Base-by-base conservation (phyloP, 2,888 invertebrate species). In the Orgyia antiqua region DNA sequence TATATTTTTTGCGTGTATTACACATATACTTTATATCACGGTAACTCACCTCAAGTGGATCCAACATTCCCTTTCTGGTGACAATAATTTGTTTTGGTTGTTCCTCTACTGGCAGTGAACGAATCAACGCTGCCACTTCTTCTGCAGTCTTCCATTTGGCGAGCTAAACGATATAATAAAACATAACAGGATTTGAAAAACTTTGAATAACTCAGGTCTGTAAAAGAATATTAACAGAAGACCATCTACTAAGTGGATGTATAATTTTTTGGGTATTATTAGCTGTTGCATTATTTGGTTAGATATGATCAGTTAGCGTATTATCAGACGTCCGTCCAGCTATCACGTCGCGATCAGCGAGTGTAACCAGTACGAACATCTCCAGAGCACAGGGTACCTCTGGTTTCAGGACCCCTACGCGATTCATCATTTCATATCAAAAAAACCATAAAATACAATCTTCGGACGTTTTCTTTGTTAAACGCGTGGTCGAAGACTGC, bases 71-170 rank as follows among this genome's bases (percentile, higher is more conserved):
- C 74, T 99, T 99, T 57, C 99, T 90, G 1, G 99, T 99, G 33
- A 99, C 99, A 69, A 99, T 99, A 74, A 99, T 99, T 86, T 99
- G 99, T 71, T 99, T 98, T 0, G 99, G 99, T 72, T 99, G 99
- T 83, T 99, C 99, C 83, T 99, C 99, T 3, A 99, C 99, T 0
- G 99, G 99, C 45, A 99, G 84, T 0, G 99, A 99, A 24, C 99
- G 92, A 90, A 99, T 99, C 58, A 99, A 86, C 17, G 99, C 99
- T 1, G 99, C 99, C 9, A 99, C 99, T 93, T 99, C 99, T 88
- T 99, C 99, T 29, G 99, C 99, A 0, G 99, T 99, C 84, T 99
- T 99, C 99, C 99, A 99, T 83, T 99, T 99, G 6, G 99, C 99
- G 78, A 99, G 88, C 89, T 94, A 68, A 27, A 23, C 10, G 6